Evolutionary conservation across 2,797 vertebrate species (phyloP), one percentile per base, ranked within the genome.

Genomic region (Cyclopterus lumpus): DNA sequence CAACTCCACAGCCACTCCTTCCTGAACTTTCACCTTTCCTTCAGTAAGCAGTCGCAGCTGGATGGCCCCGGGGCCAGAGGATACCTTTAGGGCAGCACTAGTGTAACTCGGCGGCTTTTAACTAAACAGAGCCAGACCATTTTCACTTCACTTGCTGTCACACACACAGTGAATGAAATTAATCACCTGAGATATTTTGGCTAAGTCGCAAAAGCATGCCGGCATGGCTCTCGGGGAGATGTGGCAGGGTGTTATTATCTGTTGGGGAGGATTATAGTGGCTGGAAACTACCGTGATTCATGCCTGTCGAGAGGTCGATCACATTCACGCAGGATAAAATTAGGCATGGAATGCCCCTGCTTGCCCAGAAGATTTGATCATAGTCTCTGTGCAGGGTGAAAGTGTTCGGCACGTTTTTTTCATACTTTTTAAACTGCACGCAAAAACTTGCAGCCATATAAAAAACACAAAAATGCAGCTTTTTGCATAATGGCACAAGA

Each of bases 201-300:
- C 75, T 44, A 61, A 71, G 75, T 68, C 67, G 54, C 36, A 66
- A 75, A n/a, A 75, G 73, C 82, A 67, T n/a, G n/a, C 40, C 40
- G 49, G 67, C 57, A 53, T 65, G 44, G 79, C 58, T 90, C 67
- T 84, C 58, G 46, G 72, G 28, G 44, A 75, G 77, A 84, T 42
- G 73, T 87, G 83, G 76, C 86, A 89, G 87, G 78, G 71, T 90
- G 75, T 90, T 86, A 88, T 93, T 91, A 91, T 83, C 63, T 65
- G 73, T 63, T 82, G 73, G 71, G 67, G 65, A 73, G 53, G 79
- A 84, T 79, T 79, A 86, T 82, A 55, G 7, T 75, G 69, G 67
- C 71, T 83, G 71, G 89, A 86, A 90, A 90, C 80, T 84, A 83
- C 82, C 18, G 57, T 89, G 80, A 87, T 87, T 84, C 57, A 59